Evolutionary conservation across 2,888 invertebrate genomes (phyloP), one percentile per base, ranked within the genome.

Genomic region (Mactromeris polynyma): DNA sequence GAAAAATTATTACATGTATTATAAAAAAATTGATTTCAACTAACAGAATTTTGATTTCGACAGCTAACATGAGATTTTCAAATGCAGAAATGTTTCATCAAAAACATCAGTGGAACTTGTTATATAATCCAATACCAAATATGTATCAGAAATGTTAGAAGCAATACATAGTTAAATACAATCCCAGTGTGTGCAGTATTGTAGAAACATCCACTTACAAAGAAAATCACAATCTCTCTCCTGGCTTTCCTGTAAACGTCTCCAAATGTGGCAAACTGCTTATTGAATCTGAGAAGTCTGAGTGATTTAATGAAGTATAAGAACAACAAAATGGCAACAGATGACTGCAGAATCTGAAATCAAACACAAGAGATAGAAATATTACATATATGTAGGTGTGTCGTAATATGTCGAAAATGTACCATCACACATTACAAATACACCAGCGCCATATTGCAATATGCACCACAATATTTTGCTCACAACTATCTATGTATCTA

Each of bases 241-340:
- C 93, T 91, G 7, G 95, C 94, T 54, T 94, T 94, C 42, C 93
- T 94, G 93, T 95, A 96, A 33, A 96, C 94, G 40, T 93, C 94
- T n/a, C 94, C 94, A 86, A 95, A 93, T 82, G 93, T 90, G 82
- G 95, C 94, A 88, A 96, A 96, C 54, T 94, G 90, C 77, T 93
- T 93, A 64, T 94, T 94, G 90, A 96, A 96, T 26, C 95, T 90
- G 51, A 96, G 91, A 46, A 96, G 93, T 7, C 93, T 93, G n/a
- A 96, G 84, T 2, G 93, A 91, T 85, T 94, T 94, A 19, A 96
- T 86, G 33, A 94, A 88, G 21, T 94, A 90, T 77, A 96, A 91
- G 88, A 96, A 95, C 80, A 96, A 85, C 42, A 96, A 88, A 42
- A 95, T 86, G 2, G 95, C 96, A 21, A 96, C 91, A 64, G 94